Percentiles rank a stretch among this genome's conserved stretches.
These are phyloP conservation scores for Gnathonemus longibarbis DNA, from an alignment of 2,113 vertebrate genomes.

Conservation along the genomic window DNA sequence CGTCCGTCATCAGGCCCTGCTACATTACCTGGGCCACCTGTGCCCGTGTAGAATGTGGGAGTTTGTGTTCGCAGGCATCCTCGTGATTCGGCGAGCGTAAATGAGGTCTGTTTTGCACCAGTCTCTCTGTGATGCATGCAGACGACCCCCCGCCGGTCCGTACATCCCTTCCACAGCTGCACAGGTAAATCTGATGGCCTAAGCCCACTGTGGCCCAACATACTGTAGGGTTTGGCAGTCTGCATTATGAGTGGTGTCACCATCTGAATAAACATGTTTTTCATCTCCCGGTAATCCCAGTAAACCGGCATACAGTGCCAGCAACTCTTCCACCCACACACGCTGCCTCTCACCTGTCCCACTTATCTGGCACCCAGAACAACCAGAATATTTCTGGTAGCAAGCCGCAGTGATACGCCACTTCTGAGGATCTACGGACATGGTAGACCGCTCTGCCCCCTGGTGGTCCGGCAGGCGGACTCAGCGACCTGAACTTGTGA, in stretches of 20 bases:
- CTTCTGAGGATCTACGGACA: neutral
- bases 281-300: constrained; percentile 15
- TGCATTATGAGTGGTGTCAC: neutral
- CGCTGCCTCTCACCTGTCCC: neutral
- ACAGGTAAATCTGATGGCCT: constrained; percentile 11
- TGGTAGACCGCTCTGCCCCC: neutral
- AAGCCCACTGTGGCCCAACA: constrained; percentile 13
- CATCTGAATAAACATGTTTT: constrained; percentile 21
- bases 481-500: neutral
- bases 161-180: neutral
- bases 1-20: neutral
- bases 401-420: neutral
- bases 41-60: neutral
- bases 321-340: neutral
- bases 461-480: neutral
- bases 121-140: neutral
- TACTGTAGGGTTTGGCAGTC: neutral
- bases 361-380: neutral
- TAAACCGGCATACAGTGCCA: neutral
- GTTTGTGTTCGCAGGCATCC: neutral
- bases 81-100: neutral
- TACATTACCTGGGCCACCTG: neutral
- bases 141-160: neutral
- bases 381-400: neutral
- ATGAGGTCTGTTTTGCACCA: neutral